Evolutionary conservation across 2,888 invertebrate species (phyloP).

Genomic region (Limnephilus marmoratus): DNA sequence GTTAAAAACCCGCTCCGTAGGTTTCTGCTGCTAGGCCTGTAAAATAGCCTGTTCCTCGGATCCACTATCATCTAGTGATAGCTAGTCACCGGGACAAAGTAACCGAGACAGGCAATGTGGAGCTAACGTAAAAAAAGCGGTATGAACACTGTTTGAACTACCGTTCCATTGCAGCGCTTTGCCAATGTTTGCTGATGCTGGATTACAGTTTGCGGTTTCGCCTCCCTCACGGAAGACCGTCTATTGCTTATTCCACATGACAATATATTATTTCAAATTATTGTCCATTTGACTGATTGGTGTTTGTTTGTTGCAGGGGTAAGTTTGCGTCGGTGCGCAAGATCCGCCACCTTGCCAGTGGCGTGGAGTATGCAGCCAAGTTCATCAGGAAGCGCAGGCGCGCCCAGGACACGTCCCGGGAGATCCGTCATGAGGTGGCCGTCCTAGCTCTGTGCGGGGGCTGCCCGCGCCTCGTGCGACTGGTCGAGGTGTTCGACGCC

Average conservation of each 20-base stretch:
- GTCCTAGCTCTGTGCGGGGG: slow-evolving; percentile 91
- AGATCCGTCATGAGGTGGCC: slow-evolving; percentile 96
- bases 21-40: too few species aligned
- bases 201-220: too few species aligned
- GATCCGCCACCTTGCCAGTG: slow-evolving; percentile 90
- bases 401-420: slow-evolving; percentile 89
- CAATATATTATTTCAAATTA: neutral
- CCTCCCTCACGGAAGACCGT: neutral
- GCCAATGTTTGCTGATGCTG: neutral
- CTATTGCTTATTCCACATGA: neutral
- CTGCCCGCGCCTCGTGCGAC: slow-evolving; percentile 90
- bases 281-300: neutral
- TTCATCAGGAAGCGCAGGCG: slow-evolving; percentile 94
- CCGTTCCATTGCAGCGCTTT: too few species aligned
- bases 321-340: slow-evolving; percentile 97
- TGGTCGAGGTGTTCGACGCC: slow-evolving; percentile 84
- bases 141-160: neutral
- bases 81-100: too few species aligned
- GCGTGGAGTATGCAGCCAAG: slow-evolving; percentile 96
- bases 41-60: too few species aligned
- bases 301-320: slow-evolving; percentile 84
- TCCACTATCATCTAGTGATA: too few species aligned
- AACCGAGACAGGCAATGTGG: too few species aligned
- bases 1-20: too few species aligned
- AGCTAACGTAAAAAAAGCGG: too few species aligned